Evolutionary conservation across 2,113 vertebrate species (phyloP).

Genomic region (Noctilio leporinus): DNA sequence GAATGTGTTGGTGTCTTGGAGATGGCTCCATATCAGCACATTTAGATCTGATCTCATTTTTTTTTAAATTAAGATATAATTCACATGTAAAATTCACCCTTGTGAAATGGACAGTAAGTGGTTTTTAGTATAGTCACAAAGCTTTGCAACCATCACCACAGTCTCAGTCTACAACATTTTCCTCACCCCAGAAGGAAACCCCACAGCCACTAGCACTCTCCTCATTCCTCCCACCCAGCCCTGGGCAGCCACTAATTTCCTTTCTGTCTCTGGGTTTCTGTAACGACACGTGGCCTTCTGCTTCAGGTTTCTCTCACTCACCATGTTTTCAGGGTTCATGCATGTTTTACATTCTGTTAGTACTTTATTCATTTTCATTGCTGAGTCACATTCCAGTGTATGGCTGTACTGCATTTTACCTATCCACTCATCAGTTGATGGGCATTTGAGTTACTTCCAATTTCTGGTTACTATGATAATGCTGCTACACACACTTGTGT

Average conservation of each 20-base stretch:
- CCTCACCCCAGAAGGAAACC: not conserved
- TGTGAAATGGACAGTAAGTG: not conserved
- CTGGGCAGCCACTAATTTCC: no score
- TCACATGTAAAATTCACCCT: not conserved
- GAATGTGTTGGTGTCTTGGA: not conserved
- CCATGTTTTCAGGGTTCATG: not conserved
- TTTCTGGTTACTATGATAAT: not conserved
- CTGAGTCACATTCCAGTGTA: not conserved
- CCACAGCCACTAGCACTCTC: not conserved
- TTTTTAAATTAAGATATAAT: not conserved
- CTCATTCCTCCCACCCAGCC: not conserved
- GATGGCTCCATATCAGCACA: not conserved
- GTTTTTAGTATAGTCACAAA: no score
- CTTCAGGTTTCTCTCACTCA: not conserved
- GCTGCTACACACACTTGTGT: not conserved
- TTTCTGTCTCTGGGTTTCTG: not conserved
- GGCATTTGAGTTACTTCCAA: not conserved
- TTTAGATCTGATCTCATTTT: not conserved
- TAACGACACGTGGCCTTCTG: not conserved
- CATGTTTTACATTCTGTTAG: not conserved
- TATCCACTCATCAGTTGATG: not conserved
- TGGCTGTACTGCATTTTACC: not conserved
- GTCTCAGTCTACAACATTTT: not conserved
- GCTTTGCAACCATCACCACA: not conserved
- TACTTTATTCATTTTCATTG: not conserved